These are phyloP conservation scores for Datnioides undecimradiatus DNA, from an alignment of 2,113 vertebrate species.

Conservation along the genomic window DNA sequence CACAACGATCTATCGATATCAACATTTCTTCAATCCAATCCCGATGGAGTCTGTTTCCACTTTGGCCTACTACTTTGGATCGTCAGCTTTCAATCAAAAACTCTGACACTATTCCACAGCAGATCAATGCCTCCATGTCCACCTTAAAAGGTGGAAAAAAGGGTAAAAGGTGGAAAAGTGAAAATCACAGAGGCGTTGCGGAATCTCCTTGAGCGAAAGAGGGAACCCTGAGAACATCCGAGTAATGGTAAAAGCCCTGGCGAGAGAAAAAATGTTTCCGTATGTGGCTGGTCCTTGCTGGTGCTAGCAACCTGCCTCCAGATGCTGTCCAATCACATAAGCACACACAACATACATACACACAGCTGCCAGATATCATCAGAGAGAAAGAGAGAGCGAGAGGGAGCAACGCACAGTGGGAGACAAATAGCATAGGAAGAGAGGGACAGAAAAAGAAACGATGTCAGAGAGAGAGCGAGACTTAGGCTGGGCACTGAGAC, in stretches of 20 bases:
- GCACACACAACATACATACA: constrained; percentile 47
- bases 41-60: constrained; percentile 38
- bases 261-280: constrained; percentile 57
- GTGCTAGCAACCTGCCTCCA: constrained; percentile 69
- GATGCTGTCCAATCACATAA: constrained; percentile 69
- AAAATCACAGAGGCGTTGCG: constrained; percentile 19
- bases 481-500: constrained; percentile 14
- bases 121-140: constrained; percentile 9
- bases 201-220: constrained; percentile 50
- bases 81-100: constrained; percentile 41
- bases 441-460: constrained; percentile 49
- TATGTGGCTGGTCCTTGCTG: constrained; percentile 59
- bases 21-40: constrained; percentile 21
- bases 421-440: constrained; percentile 18
- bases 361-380: constrained; percentile 51
- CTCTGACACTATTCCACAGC: constrained; percentile 25
- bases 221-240: constrained; percentile 64
- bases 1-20: constrained; percentile 38
- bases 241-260: constrained; percentile 51
- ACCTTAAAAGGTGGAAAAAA: neutral
- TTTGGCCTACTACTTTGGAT: constrained; percentile 6
- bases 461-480: constrained; percentile 42
- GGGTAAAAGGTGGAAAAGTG: neutral
- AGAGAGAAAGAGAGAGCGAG: constrained; percentile 7
- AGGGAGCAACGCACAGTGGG: constrained; percentile 40